These are phyloP conservation scores for Poecilia gillii DNA, from an alignment of 2,797 vertebrate species.

Conservation along the genomic window DNA sequence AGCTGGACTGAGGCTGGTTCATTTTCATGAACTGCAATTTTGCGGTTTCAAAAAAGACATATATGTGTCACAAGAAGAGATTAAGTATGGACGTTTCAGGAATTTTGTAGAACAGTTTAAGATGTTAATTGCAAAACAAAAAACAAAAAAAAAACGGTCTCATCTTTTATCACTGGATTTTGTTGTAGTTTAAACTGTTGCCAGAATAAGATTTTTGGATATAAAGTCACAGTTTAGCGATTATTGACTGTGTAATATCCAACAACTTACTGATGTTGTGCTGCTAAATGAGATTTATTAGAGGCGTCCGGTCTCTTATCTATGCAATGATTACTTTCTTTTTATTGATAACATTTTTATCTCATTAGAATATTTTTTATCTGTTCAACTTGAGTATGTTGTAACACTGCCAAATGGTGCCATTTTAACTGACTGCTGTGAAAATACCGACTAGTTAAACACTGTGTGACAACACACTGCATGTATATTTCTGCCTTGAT, in stretches of 20 bases:
- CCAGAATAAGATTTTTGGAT: conserved; percentile 15
- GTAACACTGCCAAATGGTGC: conserved; percentile 20
- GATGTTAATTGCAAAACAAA: background rate
- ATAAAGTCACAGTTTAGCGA: conserved; percentile 1
- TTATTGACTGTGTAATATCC: conserved; percentile 5
- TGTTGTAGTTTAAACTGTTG: background rate
- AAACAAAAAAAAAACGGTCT: background rate
- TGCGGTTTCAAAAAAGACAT: background rate
- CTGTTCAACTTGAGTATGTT: conserved; percentile 27
- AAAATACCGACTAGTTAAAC: conserved; percentile 8
- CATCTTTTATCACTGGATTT: background rate
- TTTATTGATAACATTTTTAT: background rate
- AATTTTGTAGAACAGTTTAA: background rate
- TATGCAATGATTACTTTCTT: conserved; percentile 41
- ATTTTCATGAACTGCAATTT: conserved; percentile 2
- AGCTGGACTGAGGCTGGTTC: background rate
- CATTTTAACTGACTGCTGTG: conserved; percentile 12
- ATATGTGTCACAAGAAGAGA: conserved; percentile 13
- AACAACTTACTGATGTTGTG: conserved; percentile 23
- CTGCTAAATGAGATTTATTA: conserved; percentile 51
- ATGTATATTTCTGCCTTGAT: conserved; percentile 59
- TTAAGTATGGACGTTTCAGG: background rate
- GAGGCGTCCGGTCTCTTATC: conserved; percentile 15
- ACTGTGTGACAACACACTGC: conserved; percentile 34
- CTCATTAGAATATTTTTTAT: conserved; percentile 10